Base-by-base conservation (phyloP, 2,797 vertebrate species). In the Danio aesculapii region DNA sequence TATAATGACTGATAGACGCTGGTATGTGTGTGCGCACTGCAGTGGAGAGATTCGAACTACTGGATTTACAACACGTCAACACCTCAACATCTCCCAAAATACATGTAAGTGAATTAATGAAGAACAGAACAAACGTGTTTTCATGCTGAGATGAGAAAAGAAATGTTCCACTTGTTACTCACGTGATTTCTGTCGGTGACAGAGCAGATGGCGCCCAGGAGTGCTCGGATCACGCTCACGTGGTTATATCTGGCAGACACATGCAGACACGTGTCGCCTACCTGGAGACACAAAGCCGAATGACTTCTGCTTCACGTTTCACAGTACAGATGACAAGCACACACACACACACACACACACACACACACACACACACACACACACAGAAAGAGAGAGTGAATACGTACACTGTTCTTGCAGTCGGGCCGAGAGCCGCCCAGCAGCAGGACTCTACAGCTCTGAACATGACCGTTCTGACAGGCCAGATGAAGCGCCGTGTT, bases 181-280 rank as follows among this genome's bases (percentile, higher is more conserved):
- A 99, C 97, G 95, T 96, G 94, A 92, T 99, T 99, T 92, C 95
- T 97, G 89, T 97, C 96, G 81, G 95, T 96, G 86, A 98, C 96
- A 41, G 98, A 98, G 93, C 97, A 98, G 91, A 99, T 98, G 88
- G 96, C 95, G 86, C 96, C 95, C 87, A 99, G 96, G 79, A 99
- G 95, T 85, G 97, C 94, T 85, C 93, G 95, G 88, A 98, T 91
- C 92, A 98, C 92, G 62, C 93, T 89, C 85, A 97, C 92, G 79
- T 99, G 98, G 92, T 99, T 99, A 91, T 99, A 99, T 82, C 97
- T 96, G 4, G 96, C 95, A 1, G 96, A 96, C 69, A 99, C 94
- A 87, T 98, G 98, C 89, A 98, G 93, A 93, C 97, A 97, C 30
- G 96, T 95, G 86, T 99, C 97, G 58, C 98, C 98, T 62, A 91